Conservation (phyloP, 2,888 invertebrate species). For the Bibio marci region DNA sequence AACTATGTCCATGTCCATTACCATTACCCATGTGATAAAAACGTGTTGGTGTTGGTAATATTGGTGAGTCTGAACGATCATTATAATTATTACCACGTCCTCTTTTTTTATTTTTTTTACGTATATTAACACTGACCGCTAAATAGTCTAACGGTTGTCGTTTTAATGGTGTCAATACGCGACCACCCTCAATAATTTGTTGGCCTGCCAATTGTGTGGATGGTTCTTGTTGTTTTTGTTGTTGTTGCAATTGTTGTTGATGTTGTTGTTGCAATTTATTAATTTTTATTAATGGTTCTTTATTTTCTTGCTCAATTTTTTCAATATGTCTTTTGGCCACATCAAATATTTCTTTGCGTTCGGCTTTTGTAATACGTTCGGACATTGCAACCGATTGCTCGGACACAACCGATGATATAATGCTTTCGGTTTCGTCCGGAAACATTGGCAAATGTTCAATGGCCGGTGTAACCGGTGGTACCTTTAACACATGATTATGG, state of each 20-base stretch:
- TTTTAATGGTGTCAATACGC: conserved; percentile 44
- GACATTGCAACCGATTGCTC: conserved; percentile 52
- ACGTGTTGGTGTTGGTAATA: conserved; percentile 49
- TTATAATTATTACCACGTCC: conserved; percentile 17
- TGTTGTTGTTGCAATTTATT: conserved; percentile 5
- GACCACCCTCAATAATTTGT: conserved; percentile 24
- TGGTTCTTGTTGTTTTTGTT: conserved; percentile 9
- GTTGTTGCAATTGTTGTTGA: conserved; percentile 8
- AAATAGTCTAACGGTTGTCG: conserved; percentile 61
- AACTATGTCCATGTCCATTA: conserved; percentile 39
- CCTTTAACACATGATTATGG: conserved; percentile 33
- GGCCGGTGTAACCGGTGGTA: conserved; percentile 50
- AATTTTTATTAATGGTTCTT: conserved; percentile 14
- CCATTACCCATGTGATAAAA: conserved; percentile 39
- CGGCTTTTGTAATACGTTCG: conserved; percentile 41
- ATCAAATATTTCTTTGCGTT: conserved; percentile 29
- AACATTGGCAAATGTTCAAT: conserved; percentile 37
- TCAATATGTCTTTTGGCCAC: conserved; percentile 24
- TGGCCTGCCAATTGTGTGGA: conserved; percentile 8
- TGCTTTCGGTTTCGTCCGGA: conserved; percentile 50
- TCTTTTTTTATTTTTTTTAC: conserved; percentile 52
- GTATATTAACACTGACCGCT: conserved; percentile 44
- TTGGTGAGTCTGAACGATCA: conserved; percentile 50
- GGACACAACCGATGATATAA: conserved; percentile 58
- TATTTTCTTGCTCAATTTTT: conserved; percentile 25